Evolutionary conservation across 2,888 invertebrate genomes (phyloP).

Genomic region (Phaedon cochleariae): DNA sequence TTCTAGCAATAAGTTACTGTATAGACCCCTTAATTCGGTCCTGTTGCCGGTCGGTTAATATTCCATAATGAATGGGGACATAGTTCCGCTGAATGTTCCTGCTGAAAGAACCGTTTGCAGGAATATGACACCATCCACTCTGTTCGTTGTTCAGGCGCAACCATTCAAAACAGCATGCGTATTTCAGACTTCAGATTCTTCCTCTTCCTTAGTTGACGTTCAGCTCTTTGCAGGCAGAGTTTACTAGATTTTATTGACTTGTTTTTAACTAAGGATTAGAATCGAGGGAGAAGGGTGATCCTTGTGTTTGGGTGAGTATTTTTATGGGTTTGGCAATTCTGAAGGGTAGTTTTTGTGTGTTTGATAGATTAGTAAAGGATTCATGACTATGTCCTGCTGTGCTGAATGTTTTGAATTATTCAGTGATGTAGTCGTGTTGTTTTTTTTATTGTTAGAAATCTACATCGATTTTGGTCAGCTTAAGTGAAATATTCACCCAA

Average conservation of each 20-base stretch:
- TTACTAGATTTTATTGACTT: slow-evolving; percentile 36
- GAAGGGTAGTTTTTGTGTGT: background rate
- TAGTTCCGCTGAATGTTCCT: background rate
- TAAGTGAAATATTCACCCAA: too few species aligned
- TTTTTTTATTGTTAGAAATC: background rate
- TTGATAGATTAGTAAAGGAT: background rate
- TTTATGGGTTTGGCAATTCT: slow-evolving; percentile 21
- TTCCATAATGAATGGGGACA: background rate
- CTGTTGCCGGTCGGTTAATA: background rate
- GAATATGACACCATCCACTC: background rate
- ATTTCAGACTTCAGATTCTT: slow-evolving; percentile 27
- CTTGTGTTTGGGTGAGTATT: slow-evolving; percentile 24
- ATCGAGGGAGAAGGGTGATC: slow-evolving; percentile 9
- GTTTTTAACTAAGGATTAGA: slow-evolving; percentile 20
- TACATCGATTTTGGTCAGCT: too few species aligned
- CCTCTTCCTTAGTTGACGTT: slow-evolving; percentile 37
- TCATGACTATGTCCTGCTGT: too few species aligned
- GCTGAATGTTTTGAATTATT: background rate
- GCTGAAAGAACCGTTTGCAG: background rate
- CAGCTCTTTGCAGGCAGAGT: slow-evolving; percentile 35
- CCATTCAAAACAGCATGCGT: slow-evolving; percentile 17
- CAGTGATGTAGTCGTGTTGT: background rate
- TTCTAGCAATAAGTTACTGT: too few species aligned
- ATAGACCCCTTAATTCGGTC: background rate
- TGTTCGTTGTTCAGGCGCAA: background rate